Evolutionary conservation across 2,113 vertebrate genomes (phyloP).

Genomic region (Myiopsitta monachus): DNA sequence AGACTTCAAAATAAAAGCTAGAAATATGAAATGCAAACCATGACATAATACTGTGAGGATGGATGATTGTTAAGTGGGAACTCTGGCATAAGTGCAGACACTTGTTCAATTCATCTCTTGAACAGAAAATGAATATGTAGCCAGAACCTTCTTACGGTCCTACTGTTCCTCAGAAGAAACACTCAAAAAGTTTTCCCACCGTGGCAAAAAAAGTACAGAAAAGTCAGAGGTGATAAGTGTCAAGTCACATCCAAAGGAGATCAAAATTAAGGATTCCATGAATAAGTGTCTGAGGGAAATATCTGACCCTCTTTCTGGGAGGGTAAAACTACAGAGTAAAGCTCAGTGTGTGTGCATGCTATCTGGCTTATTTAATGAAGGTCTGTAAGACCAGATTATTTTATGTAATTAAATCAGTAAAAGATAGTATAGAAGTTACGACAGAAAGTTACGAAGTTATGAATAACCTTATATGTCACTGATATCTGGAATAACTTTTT

Average conservation of each 20-base stretch:
- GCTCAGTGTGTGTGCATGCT: fast-evolving
- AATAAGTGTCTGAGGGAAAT: not conserved
- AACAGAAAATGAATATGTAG: not conserved
- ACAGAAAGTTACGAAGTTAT: not conserved
- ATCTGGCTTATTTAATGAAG: not conserved
- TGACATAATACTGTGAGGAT: not conserved
- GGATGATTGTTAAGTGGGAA: not conserved
- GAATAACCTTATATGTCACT: not conserved
- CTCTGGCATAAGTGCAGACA: not conserved
- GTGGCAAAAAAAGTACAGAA: not conserved
- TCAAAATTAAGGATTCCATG: not conserved
- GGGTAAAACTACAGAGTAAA: not conserved
- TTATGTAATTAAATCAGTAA: not conserved
- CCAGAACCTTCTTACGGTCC: not conserved
- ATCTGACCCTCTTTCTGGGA: not conserved
- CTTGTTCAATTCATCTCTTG: not conserved
- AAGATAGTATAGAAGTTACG: not conserved
- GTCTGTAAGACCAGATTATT: not conserved
- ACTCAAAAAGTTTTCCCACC: not conserved
- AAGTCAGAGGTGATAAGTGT: not conserved
- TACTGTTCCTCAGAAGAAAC: not conserved
- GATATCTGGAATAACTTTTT: not conserved
- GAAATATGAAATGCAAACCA: not conserved
- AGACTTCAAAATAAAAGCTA: not conserved
- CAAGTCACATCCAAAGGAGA: not conserved